Base-by-base conservation (phyloP, 92 coral and sea anemone genomes). In the Palythoa heliodiscus region DNA sequence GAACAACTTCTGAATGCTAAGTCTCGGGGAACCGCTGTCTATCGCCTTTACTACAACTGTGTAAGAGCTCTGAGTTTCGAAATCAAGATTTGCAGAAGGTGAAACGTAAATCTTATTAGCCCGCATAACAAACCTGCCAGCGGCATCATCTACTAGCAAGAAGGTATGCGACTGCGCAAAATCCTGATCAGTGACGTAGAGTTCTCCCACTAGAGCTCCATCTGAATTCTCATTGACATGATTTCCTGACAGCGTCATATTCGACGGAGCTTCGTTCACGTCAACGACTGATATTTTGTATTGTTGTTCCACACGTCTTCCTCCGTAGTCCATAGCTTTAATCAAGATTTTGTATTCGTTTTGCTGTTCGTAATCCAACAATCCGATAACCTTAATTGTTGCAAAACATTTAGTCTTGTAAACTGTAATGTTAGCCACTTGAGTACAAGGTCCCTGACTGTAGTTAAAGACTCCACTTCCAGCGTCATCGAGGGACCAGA, bases 241-340 rank as follows among this genome's bases (percentile, higher is more conserved):
- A 38, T 83, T 89, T 70, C 92, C 90, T 67, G 89, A 88, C 7
- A 94, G 77, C 35, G 92, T 88, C n/a, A 94, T 73, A 64, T 88
- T 88, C 74, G 94, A 87, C 6, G 98, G 98, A 8, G 88, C 70
- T 50, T 94, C 98, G 60, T 94, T 94, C 55, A 88, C 76, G 67
- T 94, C 98, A 11, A 84, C 64, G 52, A 94, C 79, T 23, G 79
- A 25, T 17, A 94, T 90, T 11, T 69, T 74, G 15, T 92, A 82
- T 63, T 79, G 95, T 57, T 87, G 86, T 19, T 87, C 57, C 13
- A 77, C 83, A 61, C 89, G 88, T 37, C 89, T 79, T 0, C 97
- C 94, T n/a, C 95, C 93, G 66, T 64, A 88, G 69, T 96, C 99
- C 10, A 92, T 89, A 3, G 88, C 98, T 70, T 95, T 90, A 29